Evolutionary conservation across 2,113 vertebrate genomes (phyloP).

Genomic region (Kryptolebias marmoratus): DNA sequence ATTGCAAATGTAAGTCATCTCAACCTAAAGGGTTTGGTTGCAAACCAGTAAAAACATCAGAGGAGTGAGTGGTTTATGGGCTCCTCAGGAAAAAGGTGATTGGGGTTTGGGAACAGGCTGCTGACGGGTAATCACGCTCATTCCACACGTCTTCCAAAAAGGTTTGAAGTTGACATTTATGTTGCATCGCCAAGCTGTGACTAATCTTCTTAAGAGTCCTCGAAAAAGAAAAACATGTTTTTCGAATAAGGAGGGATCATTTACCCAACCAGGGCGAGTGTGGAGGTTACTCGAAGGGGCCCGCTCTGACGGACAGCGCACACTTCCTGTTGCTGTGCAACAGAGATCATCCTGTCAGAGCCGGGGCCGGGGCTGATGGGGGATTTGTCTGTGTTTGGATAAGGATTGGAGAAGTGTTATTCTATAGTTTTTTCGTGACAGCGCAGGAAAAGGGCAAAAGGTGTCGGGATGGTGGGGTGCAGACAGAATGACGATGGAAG

Average conservation of each 20-base stretch:
- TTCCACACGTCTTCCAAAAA: constrained; percentile 57
- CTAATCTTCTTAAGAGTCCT: constrained; percentile 46
- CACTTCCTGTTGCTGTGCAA: constrained; percentile 77
- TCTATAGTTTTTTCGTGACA: constrained; percentile 75
- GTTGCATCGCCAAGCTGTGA: constrained; percentile 45
- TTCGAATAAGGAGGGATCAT: constrained; percentile 60
- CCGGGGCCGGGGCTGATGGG: constrained; percentile 71
- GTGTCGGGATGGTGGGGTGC: constrained; percentile 66
- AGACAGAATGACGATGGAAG: constrained; percentile 76
- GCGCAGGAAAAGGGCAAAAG: constrained; percentile 74
- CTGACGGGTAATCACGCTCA: constrained; percentile 59
- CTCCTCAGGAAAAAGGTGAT: constrained; percentile 59
- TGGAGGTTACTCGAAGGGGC: constrained; percentile 68
- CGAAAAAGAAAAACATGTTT: constrained; percentile 63
- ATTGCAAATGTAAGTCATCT: constrained; percentile 94
- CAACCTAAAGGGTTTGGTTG: constrained; percentile 14
- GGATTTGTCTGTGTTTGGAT: constrained; percentile 81
- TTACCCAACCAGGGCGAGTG: constrained; percentile 67
- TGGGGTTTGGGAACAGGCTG: constrained; percentile 49
- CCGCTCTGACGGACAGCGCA: constrained; percentile 70
- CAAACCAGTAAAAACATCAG: constrained; percentile 10
- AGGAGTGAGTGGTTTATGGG: constrained; percentile 52
- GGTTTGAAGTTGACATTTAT: constrained; percentile 50
- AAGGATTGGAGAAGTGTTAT: constrained; percentile 82
- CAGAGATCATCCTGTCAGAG: constrained; percentile 76